Conservation (phyloP, 2,113 vertebrate species). For the Natator depressus region DNA sequence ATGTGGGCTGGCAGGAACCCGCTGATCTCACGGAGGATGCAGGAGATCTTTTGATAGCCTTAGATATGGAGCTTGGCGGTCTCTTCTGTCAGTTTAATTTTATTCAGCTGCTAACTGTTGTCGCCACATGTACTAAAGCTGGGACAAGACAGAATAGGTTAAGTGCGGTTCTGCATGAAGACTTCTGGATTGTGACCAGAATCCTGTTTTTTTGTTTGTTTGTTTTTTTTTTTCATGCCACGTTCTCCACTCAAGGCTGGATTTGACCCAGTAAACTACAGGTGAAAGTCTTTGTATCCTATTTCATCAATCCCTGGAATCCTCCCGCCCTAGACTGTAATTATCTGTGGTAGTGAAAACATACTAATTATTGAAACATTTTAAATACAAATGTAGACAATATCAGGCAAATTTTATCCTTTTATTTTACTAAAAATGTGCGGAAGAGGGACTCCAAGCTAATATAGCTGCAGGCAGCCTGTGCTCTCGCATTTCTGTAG, state of each 20-base stretch:
- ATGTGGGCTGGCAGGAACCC: accelerated
- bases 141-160: not conserved
- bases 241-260: not conserved
- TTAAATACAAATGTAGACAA: not conserved
- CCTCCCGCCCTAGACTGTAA: not conserved
- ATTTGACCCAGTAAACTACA: not conserved
- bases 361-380: not conserved
- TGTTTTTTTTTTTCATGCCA: not conserved
- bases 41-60: not conserved
- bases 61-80: not conserved
- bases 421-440: not conserved
- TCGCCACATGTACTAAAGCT: not conserved
- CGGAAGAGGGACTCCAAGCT: not conserved
- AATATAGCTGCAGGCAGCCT: not conserved
- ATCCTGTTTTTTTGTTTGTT: no score
- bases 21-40: accelerated
- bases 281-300: not conserved
- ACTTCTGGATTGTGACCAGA: not conserved
- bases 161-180: not conserved
- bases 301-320: not conserved
- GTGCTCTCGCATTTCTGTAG: not conserved
- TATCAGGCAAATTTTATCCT: not conserved
- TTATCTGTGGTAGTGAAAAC: not conserved
- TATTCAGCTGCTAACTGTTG: not conserved
- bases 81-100: not conserved